Evolutionary conservation across 2,113 vertebrate genomes (phyloP), one percentile per base, ranked within the genome.

Genomic region (Podiceps cristatus): DNA sequence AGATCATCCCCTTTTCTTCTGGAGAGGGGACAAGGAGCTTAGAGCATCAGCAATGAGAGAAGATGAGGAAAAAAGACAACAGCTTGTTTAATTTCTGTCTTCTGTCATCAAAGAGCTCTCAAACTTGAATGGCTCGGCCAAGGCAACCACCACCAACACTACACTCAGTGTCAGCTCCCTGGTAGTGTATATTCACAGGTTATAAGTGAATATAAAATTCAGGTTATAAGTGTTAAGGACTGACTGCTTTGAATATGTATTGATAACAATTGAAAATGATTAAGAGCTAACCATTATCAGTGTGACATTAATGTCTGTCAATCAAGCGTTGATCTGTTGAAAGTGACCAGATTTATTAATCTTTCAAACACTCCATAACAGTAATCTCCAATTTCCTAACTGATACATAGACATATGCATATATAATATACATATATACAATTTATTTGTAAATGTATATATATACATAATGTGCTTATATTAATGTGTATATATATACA

Each of bases 1-100:
- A 86, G 25, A 78, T 23, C 18, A 59, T 45, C 0, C 5, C 2
- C 1, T 60, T 72, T 27, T 40, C 49, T 56, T 35, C 63, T 40
- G 5, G 8, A 5, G 4, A 77, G 8, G 4, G 1, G 1, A 53
- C 3, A 9, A 84, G 37, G 11, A 89, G 4, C 14, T 7, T 17
- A 18, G 44, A 60, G 5, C 27, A 75, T 50, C n/a, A 66, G 4
- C 18, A 50, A 31, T n/a, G 40, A 60, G 25, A 22, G 23, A 56
- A 63, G 55, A 56, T 56, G 55, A 56, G 55, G 18, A 56, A 31
- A 29, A 55, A 56, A 29, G 29, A 11, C 18, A 33, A 33, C 31
- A 56, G 18, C 55, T 29, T 56, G 55, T 56, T 56, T 56, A 16
- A 31, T 56, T 18, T 56, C 55, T 56, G 29, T 19, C 55, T 56